phyloP scores from a whole-genome alignment of 2,888 invertebrate species.

The Tetanocera ferruginea region DNA sequence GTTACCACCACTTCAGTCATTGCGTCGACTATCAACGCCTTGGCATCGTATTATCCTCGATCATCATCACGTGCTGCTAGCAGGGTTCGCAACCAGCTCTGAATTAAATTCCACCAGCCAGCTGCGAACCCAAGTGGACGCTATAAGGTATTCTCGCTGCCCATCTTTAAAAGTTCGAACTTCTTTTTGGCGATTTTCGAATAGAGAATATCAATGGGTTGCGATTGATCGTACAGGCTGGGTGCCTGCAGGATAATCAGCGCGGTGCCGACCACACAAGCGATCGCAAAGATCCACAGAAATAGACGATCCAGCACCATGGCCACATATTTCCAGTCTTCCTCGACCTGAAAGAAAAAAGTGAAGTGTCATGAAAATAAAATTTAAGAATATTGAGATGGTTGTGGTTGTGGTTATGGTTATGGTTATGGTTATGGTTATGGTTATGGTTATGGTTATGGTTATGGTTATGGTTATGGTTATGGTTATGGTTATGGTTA shows the following conservation, averaged over 20 bases:
- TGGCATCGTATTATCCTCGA: constrained; percentile 67
- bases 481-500: too few relatives aligned
- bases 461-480: too few relatives aligned
- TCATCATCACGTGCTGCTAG: constrained; percentile 75
- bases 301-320: constrained; percentile 97
- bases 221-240: constrained; percentile 90
- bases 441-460: too few relatives aligned
- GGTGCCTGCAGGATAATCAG: constrained; percentile 92
- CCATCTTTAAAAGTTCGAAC: constrained; percentile 89
- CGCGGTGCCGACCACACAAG: constrained; percentile 91
- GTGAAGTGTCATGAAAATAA: too few relatives aligned
- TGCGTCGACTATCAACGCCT: constrained; percentile 50
- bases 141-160: constrained; percentile 73
- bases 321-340: constrained; percentile 98
- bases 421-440: too few relatives aligned
- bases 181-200: constrained; percentile 94
- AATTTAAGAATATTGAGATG: background rate
- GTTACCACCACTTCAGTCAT: constrained; percentile 9
- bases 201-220: constrained; percentile 90
- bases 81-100: constrained; percentile 78
- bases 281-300: constrained; percentile 94
- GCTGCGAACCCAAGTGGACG: constrained; percentile 71
- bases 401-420: too few relatives aligned
- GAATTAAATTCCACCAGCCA: constrained; percentile 78
- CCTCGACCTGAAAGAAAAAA: constrained; percentile 83